Conservation (phyloP, 1,140 invertebrate genomes). For the Euglossa dilemma region DNA sequence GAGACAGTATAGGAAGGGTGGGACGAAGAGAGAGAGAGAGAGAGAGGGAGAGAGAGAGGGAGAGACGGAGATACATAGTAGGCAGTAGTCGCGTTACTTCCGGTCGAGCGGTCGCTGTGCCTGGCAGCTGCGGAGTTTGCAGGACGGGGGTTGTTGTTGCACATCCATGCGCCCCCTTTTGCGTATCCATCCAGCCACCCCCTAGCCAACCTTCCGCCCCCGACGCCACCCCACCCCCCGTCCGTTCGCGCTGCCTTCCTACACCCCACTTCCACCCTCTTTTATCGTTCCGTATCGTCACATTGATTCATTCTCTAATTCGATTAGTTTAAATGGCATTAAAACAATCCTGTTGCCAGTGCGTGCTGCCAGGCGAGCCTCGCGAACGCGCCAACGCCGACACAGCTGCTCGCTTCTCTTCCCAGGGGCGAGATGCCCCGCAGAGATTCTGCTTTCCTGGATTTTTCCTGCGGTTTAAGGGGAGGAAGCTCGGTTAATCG, state of each 20-base stretch:
- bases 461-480: background rate
- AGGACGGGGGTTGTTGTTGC: slow-evolving; percentile 72
- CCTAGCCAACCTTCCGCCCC: slow-evolving; percentile 20
- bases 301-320: slow-evolving; percentile 81
- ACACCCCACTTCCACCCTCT: slow-evolving; percentile 16
- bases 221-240: background rate
- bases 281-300: slow-evolving; percentile 75
- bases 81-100: slow-evolving; percentile 83
- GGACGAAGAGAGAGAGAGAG: background rate
- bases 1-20: background rate
- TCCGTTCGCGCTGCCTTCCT: slow-evolving; percentile 28
- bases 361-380: slow-evolving; percentile 56
- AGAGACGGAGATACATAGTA: slow-evolving; percentile 75
- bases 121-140: slow-evolving; percentile 82
- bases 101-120: slow-evolving; percentile 81
- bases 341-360: slow-evolving; percentile 81
- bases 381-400: background rate
- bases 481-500: too few species aligned
- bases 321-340: slow-evolving; percentile 83
- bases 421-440: slow-evolving; percentile 56
- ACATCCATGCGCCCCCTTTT: slow-evolving; percentile 73
- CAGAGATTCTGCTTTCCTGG: slow-evolving; percentile 25
- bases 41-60: slow-evolving; percentile 37
- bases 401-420: slow-evolving; percentile 74
- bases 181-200: slow-evolving; percentile 63